Conservation (phyloP, 2,113 vertebrate species). For the Canis aureus region DNA sequence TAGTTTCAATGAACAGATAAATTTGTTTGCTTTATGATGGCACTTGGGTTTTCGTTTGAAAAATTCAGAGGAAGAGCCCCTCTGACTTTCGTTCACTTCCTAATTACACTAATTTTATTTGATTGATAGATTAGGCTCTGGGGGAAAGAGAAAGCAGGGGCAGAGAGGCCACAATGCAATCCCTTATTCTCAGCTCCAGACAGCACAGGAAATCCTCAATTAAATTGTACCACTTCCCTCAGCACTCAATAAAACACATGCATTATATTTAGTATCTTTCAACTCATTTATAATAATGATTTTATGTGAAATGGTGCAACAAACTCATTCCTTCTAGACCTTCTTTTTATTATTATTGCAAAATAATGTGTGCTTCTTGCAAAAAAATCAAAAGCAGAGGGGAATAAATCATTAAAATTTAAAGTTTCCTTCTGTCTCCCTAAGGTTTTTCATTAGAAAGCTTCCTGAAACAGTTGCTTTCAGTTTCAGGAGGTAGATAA, state of each 20-base stretch:
- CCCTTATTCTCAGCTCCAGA: conserved; percentile 79
- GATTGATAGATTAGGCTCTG: conserved; percentile 70
- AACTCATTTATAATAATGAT: conserved; percentile 62
- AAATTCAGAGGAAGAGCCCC: conserved; percentile 30
- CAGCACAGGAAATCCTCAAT: conserved; percentile 82
- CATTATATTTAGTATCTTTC: conserved; percentile 73
- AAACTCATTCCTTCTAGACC: conserved; percentile 51
- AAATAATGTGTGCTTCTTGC: not conserved
- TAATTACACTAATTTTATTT: conserved; percentile 75
- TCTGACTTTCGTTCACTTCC: conserved; percentile 62
- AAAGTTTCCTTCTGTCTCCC: not conserved
- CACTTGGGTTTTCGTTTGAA: conserved; percentile 44
- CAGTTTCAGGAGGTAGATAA: not conserved
- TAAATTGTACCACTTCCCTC: conserved; percentile 76
- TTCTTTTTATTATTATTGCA: conserved; percentile 32
- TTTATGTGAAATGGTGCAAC: conserved; percentile 52
- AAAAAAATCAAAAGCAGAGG: conserved; percentile 2
- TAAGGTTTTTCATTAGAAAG: conserved; percentile 36
- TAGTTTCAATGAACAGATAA: conserved; percentile 49
- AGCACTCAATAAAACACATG: conserved; percentile 72
- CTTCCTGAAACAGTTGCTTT: not conserved
- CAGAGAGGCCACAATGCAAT: conserved; percentile 64
- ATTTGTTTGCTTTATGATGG: conserved; percentile 58
- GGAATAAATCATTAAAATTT: conserved; percentile 28
- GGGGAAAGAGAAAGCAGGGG: conserved; percentile 11